Evolutionary conservation across 1,140 invertebrate genomes (phyloP).

Genomic region (Drosophila tsacasi): DNA sequence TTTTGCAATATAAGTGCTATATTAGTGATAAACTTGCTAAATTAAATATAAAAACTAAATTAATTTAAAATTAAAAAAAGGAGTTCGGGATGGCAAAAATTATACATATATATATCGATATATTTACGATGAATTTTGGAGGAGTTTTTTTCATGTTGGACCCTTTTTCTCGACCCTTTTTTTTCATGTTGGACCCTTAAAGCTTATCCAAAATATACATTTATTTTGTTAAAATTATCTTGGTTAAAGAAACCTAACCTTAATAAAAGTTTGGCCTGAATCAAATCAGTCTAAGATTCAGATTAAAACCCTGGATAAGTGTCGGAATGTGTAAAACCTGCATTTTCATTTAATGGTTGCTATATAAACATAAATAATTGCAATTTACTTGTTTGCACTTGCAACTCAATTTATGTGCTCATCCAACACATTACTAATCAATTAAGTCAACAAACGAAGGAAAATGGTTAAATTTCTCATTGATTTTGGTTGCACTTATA

Average conservation of each 20-base stretch:
- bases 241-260: neutral
- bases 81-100: too few species aligned
- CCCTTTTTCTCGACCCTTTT: too few species aligned
- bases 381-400: slow-evolving; percentile 20
- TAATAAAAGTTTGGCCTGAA: neutral
- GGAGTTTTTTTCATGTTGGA: too few species aligned
- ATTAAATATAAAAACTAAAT: too few species aligned
- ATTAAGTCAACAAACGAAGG: slow-evolving; percentile 20
- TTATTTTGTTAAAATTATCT: neutral
- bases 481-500: neutral
- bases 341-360: neutral
- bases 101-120: too few species aligned
- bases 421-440: slow-evolving; percentile 19
- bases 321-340: neutral
- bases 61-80: too few species aligned
- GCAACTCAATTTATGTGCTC: slow-evolving; percentile 1
- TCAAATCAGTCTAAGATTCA: neutral
- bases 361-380: slow-evolving; percentile 19
- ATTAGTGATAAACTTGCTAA: too few species aligned
- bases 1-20: too few species aligned
- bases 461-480: slow-evolving; percentile 14
- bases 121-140: too few species aligned
- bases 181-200: too few species aligned
- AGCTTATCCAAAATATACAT: too few species aligned
- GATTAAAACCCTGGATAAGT: neutral